Evolutionary conservation across 2,113 vertebrate species (phyloP).

Genomic region (Limnothrissa miodon): DNA sequence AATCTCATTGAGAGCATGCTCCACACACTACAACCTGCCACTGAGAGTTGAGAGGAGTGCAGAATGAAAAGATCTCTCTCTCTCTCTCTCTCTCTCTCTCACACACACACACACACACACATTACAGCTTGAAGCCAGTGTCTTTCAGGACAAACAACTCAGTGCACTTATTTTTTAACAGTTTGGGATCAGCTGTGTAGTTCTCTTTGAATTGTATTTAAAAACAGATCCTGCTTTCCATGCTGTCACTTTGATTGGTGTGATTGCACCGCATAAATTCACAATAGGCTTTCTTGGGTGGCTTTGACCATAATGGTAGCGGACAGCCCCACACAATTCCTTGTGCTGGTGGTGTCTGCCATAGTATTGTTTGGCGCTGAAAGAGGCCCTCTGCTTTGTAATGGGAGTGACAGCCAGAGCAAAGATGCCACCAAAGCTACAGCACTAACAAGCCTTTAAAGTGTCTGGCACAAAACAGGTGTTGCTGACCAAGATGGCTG

Average conservation of each 20-base stretch:
- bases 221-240: conserved; percentile 16
- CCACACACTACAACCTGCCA: conserved; percentile 80
- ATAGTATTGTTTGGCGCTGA: background rate
- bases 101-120: conserved; percentile 36
- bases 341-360: background rate
- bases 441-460: conserved; percentile 25
- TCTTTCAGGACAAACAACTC: conserved; percentile 30
- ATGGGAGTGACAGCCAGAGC: conserved; percentile 34
- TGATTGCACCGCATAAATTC: conserved; percentile 11
- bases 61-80: conserved; percentile 69
- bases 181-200: background rate
- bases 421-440: conserved; percentile 8
- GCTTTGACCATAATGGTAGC: conserved; percentile 21
- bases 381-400: conserved; percentile 23
- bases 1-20: conserved; percentile 90
- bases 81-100: too few relatives aligned
- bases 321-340: conserved; percentile 3
- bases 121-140: conserved; percentile 38
- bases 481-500: background rate
- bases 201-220: conserved; percentile 5
- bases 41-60: conserved; percentile 74
- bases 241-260: conserved; percentile 27
- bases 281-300: background rate
- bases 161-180: background rate
- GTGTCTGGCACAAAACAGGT: conserved; percentile 19